A percentile compares a stretch with the other conserved stretches of the same genome.
Evolutionary conservation across 2,888 invertebrate species (phyloP).

Genomic region (Eupithecia centaureata): DNA sequence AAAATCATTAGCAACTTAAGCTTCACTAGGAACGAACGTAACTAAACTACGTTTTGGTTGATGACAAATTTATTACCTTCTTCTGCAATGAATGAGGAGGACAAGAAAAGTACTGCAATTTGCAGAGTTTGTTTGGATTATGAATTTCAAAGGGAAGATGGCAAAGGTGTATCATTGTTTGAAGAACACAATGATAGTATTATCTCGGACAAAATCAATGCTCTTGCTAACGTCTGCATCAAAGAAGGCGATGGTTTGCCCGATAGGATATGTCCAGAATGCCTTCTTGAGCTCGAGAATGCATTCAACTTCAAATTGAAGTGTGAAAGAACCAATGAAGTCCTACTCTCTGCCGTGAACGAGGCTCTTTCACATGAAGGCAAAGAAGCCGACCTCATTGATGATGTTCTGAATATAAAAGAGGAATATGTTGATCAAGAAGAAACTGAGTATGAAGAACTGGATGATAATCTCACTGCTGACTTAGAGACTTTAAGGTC

Average conservation of each 20-base stretch:
- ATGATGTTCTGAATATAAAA: slow-evolving; percentile 10
- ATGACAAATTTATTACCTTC: too few relatives aligned
- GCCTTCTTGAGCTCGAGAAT: slow-evolving; percentile 65
- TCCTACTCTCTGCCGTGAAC: slow-evolving; percentile 47
- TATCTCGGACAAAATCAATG: slow-evolving; percentile 63
- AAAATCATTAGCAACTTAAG: too few relatives aligned
- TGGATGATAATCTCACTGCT: slow-evolving; percentile 22
- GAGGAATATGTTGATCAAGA: slow-evolving; percentile 22
- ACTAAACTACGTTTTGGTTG: too few relatives aligned
- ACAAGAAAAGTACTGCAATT: slow-evolving; percentile 46
- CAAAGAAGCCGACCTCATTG: background rate
- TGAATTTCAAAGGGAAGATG: background rate
- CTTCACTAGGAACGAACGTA: too few relatives aligned
- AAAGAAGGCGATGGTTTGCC: slow-evolving; percentile 66
- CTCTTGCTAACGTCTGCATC: slow-evolving; percentile 63
- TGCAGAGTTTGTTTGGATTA: slow-evolving; percentile 39
- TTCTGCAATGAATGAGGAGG: slow-evolving; percentile 21
- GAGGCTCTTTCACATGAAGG: background rate
- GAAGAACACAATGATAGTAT: slow-evolving; percentile 58
- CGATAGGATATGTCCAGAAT: slow-evolving; percentile 63
- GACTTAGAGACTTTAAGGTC: slow-evolving; percentile 20
- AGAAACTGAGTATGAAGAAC: slow-evolving; percentile 6
- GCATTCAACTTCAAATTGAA: slow-evolving; percentile 66
- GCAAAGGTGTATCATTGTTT: slow-evolving; percentile 55
- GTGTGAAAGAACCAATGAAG: slow-evolving; percentile 62